Evolutionary conservation across 2,113 vertebrate species (phyloP).

Genomic region (Ardeotis arabs): DNA sequence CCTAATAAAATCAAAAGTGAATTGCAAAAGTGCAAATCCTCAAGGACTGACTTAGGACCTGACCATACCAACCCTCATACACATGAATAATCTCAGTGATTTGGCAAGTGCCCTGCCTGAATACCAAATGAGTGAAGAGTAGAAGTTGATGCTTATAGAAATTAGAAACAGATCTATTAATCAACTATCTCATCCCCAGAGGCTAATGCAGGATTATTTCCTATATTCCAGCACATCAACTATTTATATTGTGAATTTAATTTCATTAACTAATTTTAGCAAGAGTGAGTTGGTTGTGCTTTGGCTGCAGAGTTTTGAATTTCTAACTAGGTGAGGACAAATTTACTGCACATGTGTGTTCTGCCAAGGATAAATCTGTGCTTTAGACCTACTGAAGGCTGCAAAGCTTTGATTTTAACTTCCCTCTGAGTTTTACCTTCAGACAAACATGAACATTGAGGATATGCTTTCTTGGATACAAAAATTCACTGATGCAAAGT

Average conservation of each 20-base stretch:
- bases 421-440: neutral
- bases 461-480: neutral
- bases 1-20: neutral
- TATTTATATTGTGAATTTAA: constrained; percentile 49
- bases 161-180: constrained; percentile 54
- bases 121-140: neutral
- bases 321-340: neutral
- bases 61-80: neutral
- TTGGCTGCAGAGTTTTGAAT: neutral
- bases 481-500: neutral
- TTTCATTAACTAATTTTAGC: constrained; percentile 43
- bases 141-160: constrained; percentile 11
- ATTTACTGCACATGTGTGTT: neutral
- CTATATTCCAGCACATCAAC: constrained; percentile 36
- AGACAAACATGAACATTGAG: neutral
- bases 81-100: neutral
- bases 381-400: neutral
- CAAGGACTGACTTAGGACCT: neutral
- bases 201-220: constrained; percentile 48
- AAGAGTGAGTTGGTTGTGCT: neutral
- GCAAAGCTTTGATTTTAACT: neutral
- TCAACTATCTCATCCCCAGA: constrained; percentile 30
- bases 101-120: neutral
- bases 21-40: neutral
- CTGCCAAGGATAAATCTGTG: neutral